A percentile compares a stretch with the other conserved stretches of the same genome.
Evolutionary conservation across 1,140 invertebrate species (phyloP).

Genomic region (Scaptomyza hsui): DNA sequence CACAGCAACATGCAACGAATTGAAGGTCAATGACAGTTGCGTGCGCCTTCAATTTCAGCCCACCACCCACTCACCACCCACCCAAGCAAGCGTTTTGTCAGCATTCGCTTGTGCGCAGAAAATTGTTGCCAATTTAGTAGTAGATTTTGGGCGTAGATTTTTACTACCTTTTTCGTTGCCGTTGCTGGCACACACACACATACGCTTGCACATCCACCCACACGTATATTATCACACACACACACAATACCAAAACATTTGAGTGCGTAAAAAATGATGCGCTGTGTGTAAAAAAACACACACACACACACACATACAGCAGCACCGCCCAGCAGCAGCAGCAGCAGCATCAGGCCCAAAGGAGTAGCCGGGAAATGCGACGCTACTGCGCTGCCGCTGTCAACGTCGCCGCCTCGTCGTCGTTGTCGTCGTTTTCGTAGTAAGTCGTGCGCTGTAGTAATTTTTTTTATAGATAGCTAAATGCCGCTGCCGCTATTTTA

Average conservation of each 20-base stretch:
- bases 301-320: slow-evolving; percentile 33
- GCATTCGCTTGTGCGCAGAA: slow-evolving; percentile 52
- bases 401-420: slow-evolving; percentile 32
- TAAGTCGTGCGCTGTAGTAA: slow-evolving; percentile 71
- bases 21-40: slow-evolving; percentile 81
- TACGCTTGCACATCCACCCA: slow-evolving; percentile 10
- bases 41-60: slow-evolving; percentile 63
- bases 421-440: slow-evolving; percentile 74
- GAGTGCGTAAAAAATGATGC: slow-evolving; percentile 59
- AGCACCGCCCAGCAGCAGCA: slow-evolving; percentile 20
- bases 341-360: slow-evolving; percentile 25
- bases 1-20: slow-evolving; percentile 61
- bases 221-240: slow-evolving; percentile 1
- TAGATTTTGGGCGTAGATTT: slow-evolving; percentile 53
- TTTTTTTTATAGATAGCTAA: slow-evolving; percentile 47
- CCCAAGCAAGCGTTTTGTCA: slow-evolving; percentile 17
- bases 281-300: slow-evolving; percentile 39
- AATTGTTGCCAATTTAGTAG: slow-evolving; percentile 46
- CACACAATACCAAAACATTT: slow-evolving; percentile 34
- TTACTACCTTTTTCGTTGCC: slow-evolving; percentile 14
- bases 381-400: slow-evolving; percentile 40
- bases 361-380: slow-evolving; percentile 67
- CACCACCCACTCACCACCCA: background rate
- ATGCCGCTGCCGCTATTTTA: slow-evolving; percentile 48
- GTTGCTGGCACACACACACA: slow-evolving; percentile 6